Evolutionary conservation across 2,797 vertebrate genomes (phyloP), one percentile per base, ranked within the genome.

Genomic region (Tenualosa ilisha): DNA sequence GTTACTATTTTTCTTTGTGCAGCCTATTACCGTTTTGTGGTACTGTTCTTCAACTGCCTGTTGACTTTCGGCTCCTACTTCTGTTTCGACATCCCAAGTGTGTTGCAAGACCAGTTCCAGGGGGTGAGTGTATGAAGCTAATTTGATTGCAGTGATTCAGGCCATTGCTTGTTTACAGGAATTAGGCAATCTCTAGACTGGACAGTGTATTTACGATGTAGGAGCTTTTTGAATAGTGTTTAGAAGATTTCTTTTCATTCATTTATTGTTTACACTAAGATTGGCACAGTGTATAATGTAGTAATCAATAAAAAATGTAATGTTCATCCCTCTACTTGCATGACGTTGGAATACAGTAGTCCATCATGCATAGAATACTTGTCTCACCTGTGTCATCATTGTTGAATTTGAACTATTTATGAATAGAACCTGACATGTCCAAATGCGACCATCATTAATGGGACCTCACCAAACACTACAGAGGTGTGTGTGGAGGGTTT

Each of bases 41-140:
- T 96, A 84, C 93, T 97, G 6, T 94, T 97, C 92, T 97, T 97
- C 92, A 97, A 94, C 91, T 97, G 96, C 81, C 89, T 97, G 88
- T 92, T 97, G 88, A 97, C 95, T 0, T 96, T 97, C 0, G 94
- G 95, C 85, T 96, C 96, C 72, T 97, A 94, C 91, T 97, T 96
- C 93, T 97, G 96, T 93, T 97, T 96, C 2, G 94, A 97, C 91
- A 96, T 97, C 63, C 96, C 95, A 85, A 95, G 97, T 63, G 94
- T 97, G 81, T 89, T 97, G 81, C 97, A 97, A 91, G 95, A 96
- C 53, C 96, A 96, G 91, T 95, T 97, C 72, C 96, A 97, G 84
- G 96, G 96, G 91, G 95, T 96, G 17, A 94, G 94, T 89, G 50
- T 51, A 20, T 43, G 6, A 37, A 7, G 13, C 22, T 24, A 24